Conservation (phyloP, 1,140 invertebrate genomes). For the Hylaeus volcanicus region DNA sequence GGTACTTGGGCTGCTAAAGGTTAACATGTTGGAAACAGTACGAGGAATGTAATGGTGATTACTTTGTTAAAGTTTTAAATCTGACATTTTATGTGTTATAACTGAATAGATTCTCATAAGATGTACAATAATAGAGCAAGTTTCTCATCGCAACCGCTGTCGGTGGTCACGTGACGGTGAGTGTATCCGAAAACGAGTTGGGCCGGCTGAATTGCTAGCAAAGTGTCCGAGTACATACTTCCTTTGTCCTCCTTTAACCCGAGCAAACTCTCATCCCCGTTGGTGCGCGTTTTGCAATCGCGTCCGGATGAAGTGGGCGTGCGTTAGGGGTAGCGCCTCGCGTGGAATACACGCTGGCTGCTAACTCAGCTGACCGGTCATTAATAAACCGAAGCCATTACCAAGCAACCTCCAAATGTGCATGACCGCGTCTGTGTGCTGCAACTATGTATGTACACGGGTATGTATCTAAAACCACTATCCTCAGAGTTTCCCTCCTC, state of each 20-base stretch:
- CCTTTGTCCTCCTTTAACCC: not conserved
- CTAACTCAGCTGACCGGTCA: conserved; percentile 78
- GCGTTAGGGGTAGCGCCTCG: conserved; percentile 62
- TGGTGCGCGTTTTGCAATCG: conserved; percentile 2
- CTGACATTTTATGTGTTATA: no score
- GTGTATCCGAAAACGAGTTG: not conserved
- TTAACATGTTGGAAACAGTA: no score
- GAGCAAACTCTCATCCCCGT: not conserved
- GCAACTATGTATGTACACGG: conserved; percentile 32
- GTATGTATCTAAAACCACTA: conserved; percentile 72
- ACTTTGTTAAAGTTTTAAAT: no score
- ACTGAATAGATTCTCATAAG: no score
- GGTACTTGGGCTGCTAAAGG: no score
- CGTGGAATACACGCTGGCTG: conserved; percentile 72
- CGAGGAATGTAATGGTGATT: no score
- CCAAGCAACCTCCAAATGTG: conserved; percentile 76
- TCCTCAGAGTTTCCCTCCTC: conserved; percentile 75
- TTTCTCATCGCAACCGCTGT: no score
- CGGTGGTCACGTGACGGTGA: no score
- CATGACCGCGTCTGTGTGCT: conserved; percentile 57
- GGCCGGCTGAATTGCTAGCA: not conserved
- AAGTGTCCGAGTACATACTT: not conserved
- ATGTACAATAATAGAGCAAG: no score
- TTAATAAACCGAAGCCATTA: conserved; percentile 81
- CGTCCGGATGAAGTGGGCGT: conserved; percentile 2